Conservation (phyloP, 2,888 invertebrate species). For the Plebejus anna region DNA sequence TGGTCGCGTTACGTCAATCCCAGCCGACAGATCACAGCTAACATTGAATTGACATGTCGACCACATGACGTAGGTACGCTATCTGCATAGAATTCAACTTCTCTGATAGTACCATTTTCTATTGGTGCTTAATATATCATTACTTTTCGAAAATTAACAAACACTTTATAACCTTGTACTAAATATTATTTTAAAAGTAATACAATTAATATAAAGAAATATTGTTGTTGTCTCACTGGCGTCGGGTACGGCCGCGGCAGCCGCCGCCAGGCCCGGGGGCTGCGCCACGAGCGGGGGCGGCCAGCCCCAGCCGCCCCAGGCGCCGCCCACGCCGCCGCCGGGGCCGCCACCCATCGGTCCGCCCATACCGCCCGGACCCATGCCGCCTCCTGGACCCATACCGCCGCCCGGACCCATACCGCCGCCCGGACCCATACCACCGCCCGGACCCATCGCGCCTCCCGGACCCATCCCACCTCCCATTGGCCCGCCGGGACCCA, state of each 20-base stretch:
- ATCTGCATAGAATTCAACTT: too few relatives aligned
- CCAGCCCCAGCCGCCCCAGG: slow-evolving; percentile 57
- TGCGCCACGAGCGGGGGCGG: slow-evolving; percentile 58
- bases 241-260: slow-evolving; percentile 43
- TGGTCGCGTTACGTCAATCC: too few relatives aligned
- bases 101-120: too few relatives aligned
- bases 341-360: slow-evolving; percentile 37
- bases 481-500: too few relatives aligned
- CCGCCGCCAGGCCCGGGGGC: slow-evolving; percentile 48
- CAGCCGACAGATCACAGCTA: too few relatives aligned
- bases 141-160: too few relatives aligned
- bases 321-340: slow-evolving; percentile 37
- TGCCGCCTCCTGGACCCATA: slow-evolving; percentile 29
- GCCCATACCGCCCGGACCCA: slow-evolving; percentile 31
- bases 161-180: too few relatives aligned
- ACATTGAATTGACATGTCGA: too few relatives aligned
- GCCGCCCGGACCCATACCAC: slow-evolving; percentile 5
- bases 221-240: slow-evolving; percentile 43
- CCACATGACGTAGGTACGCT: too few relatives aligned
- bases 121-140: too few relatives aligned
- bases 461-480: slow-evolving; percentile 32
- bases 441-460: slow-evolving; percentile 17
- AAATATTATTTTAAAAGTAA: not conserved
- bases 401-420: slow-evolving; percentile 23
- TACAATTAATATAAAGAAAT: not conserved